These are phyloP conservation scores for Phalanger gymnotis DNA, from an alignment of 2,797 vertebrate genomes.

Conservation along the genomic window DNA sequence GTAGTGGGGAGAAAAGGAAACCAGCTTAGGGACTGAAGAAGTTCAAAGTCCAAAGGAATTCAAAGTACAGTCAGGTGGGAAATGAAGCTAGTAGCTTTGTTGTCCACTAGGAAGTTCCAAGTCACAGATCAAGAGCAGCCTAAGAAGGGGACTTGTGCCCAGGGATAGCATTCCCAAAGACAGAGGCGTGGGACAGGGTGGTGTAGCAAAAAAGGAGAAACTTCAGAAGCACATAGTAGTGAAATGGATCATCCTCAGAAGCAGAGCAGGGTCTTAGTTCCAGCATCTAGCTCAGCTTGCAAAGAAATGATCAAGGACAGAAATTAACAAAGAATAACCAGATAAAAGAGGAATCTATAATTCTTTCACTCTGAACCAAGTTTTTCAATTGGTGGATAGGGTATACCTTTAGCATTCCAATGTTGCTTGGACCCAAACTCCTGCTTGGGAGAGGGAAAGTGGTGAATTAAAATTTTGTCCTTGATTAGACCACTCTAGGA, in stretches of 20 bases:
- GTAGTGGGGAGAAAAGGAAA: background rate
- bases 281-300: background rate
- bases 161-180: background rate
- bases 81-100: background rate
- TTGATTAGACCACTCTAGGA: background rate
- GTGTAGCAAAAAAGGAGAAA: too few species aligned
- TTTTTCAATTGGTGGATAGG: too few species aligned
- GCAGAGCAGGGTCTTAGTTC: background rate
- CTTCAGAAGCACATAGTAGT: too few species aligned
- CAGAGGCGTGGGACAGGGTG: background rate
- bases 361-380: background rate
- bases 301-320: background rate
- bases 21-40: background rate
- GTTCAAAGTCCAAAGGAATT: background rate
- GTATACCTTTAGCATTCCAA: background rate
- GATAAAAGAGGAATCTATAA: background rate
- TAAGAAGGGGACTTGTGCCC: background rate
- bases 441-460: background rate
- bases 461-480: background rate
- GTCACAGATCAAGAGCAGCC: background rate
- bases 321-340: background rate
- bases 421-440: background rate
- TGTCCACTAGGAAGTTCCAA: background rate
- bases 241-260: too few species aligned
- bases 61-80: background rate